Conservation (phyloP, 1,140 invertebrate genomes). For the Neocloeon triangulifer region DNA sequence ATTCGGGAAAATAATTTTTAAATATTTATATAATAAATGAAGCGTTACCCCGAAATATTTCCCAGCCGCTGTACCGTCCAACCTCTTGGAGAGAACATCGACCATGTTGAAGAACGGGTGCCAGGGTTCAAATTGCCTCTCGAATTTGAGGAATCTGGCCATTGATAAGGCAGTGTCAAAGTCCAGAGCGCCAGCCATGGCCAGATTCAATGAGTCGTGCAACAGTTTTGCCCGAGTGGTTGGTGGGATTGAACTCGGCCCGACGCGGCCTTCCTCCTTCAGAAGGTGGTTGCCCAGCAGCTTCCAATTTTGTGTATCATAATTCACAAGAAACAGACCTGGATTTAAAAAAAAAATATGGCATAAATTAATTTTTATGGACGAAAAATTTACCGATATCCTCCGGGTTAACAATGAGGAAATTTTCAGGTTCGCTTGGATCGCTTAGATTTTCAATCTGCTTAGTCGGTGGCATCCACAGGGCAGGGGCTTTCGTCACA, state of each 20-base stretch:
- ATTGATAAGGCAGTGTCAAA: slow-evolving; percentile 47
- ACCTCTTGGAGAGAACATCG: slow-evolving; percentile 45
- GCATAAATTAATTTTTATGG: too few relatives aligned
- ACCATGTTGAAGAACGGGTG: slow-evolving; percentile 55
- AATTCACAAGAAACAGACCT: slow-evolving; percentile 64
- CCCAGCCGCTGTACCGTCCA: slow-evolving; percentile 34
- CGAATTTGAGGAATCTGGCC: slow-evolving; percentile 43
- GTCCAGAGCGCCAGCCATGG: slow-evolving; percentile 46
- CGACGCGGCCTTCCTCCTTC: slow-evolving; percentile 18
- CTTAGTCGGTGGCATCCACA: slow-evolving; percentile 29
- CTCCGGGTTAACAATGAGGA: slow-evolving; percentile 55
- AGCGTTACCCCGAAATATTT: slow-evolving; percentile 39
- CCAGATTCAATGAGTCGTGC: slow-evolving; percentile 56
- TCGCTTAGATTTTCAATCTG: too few relatives aligned
- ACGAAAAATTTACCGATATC: slow-evolving; percentile 49
- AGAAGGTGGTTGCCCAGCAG: slow-evolving; percentile 37
- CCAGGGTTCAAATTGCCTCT: slow-evolving; percentile 49
- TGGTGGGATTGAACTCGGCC: slow-evolving; percentile 27
- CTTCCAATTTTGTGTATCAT: slow-evolving; percentile 56
- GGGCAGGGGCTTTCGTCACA: slow-evolving; percentile 20
- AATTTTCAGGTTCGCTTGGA: slow-evolving; percentile 12
- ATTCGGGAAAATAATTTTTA: too few relatives aligned
- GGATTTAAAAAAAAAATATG: slow-evolving; percentile 2
- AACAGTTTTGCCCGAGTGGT: slow-evolving; percentile 47
- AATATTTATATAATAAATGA: too few relatives aligned